These are phyloP conservation scores for Kryptolebias ocellatus DNA, from an alignment of 2,797 vertebrate species.

Conservation along the genomic window DNA sequence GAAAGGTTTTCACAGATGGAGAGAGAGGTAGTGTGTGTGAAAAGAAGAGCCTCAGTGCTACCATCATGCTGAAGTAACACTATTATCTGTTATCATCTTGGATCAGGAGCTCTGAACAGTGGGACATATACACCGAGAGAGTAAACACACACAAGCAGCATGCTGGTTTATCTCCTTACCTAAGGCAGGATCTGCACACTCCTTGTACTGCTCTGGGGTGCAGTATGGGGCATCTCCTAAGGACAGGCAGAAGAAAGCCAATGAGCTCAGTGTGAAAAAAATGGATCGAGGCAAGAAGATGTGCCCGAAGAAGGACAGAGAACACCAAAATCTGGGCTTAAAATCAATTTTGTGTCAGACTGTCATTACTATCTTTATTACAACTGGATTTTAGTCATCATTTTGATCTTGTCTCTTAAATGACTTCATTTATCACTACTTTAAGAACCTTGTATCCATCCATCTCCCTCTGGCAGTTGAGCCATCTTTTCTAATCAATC, in stretches of 20 bases:
- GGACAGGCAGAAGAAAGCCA: conserved; percentile 46
- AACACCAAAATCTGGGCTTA: conserved; percentile 14
- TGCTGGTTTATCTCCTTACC: conserved; percentile 83
- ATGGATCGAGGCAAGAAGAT: background rate
- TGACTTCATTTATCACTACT: conserved; percentile 51
- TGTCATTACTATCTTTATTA: conserved; percentile 51
- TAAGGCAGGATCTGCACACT: conserved; percentile 95
- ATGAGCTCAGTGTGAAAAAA: conserved; percentile 33
- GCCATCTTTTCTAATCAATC: conserved; percentile 28
- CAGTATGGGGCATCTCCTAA: conserved; percentile 97
- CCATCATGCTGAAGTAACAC: conserved; percentile 45
- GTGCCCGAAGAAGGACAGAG: conserved; percentile 12
- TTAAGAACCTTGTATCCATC: conserved; percentile 25
- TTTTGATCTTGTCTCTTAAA: conserved; percentile 62
- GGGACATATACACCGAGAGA: conserved; percentile 21
- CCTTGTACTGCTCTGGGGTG: conserved; percentile 98
- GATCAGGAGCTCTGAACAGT: conserved; percentile 50
- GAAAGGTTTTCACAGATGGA: conserved; percentile 50
- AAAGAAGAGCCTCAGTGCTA: conserved; percentile 27
- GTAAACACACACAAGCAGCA: conserved; percentile 21
- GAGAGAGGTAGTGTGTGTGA: conserved; percentile 30
- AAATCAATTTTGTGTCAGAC: conserved; percentile 51
- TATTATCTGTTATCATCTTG: conserved; percentile 63
- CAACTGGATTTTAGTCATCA: conserved; percentile 30
- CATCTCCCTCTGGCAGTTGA: conserved; percentile 13